These are phyloP conservation scores for Camponotus fellah DNA, from an alignment of 2,888 invertebrate genomes.

Conservation along the genomic window DNA sequence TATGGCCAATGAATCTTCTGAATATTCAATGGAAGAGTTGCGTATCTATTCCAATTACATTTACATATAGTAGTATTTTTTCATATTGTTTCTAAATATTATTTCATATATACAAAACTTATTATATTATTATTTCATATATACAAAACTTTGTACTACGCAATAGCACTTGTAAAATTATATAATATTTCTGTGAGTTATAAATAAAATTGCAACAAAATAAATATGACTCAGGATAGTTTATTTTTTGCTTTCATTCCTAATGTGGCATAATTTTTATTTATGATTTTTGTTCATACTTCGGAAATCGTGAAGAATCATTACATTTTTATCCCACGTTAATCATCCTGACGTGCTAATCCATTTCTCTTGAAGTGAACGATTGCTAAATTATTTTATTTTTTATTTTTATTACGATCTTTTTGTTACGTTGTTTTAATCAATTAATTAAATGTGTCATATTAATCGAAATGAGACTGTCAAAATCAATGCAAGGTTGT, in stretches of 20 bases:
- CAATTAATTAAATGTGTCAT: background rate
- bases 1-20: conserved; percentile 27
- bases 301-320: background rate
- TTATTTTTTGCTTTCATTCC: background rate
- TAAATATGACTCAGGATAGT: background rate
- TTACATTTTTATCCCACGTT: background rate
- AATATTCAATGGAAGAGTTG: conserved; percentile 34
- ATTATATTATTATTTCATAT: conserved; percentile 31
- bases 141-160: background rate
- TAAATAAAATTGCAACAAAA: background rate
- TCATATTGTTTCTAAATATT: conserved; percentile 2
- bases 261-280: background rate
- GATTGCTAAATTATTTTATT: conserved; percentile 58
- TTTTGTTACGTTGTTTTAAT: background rate
- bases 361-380: conserved; percentile 56
- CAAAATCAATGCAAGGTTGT: conserved; percentile 15
- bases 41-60: conserved; percentile 4
- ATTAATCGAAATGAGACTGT: conserved; percentile 4
- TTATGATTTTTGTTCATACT: background rate
- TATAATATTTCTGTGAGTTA: background rate
- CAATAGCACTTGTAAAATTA: background rate
- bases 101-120: conserved; percentile 8
- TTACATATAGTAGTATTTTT: background rate
- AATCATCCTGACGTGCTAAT: conserved; percentile 30
- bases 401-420: no score